Percentiles rank a stretch among this genome's conserved stretches.
These are phyloP conservation scores for Pitta sordida DNA, from an alignment of 2,113 vertebrate genomes.

Conservation along the genomic window DNA sequence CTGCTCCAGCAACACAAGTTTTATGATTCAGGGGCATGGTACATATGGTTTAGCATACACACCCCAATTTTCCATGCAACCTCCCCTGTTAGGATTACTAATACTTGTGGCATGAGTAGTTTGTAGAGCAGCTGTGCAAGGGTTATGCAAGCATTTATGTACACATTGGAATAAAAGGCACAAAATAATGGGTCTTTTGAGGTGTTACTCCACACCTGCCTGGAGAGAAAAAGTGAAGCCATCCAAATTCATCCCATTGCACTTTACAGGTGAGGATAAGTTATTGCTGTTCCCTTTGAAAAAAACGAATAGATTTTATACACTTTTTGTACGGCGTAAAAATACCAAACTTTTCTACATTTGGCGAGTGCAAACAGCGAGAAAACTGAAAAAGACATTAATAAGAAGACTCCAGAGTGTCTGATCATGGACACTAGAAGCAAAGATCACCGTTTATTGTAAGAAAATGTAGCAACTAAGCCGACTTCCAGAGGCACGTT, in stretches of 20 bases:
- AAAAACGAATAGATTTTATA: background rate
- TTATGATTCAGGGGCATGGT: slow-evolving; percentile 62
- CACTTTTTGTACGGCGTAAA: background rate
- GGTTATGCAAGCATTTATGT: slow-evolving; percentile 67
- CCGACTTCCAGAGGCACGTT: background rate
- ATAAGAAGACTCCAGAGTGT: background rate
- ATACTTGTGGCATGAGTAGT: slow-evolving; percentile 66
- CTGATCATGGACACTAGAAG: background rate
- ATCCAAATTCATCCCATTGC: background rate
- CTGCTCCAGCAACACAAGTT: slow-evolving; percentile 32
- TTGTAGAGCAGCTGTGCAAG: slow-evolving; percentile 64
- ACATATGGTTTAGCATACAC: slow-evolving; percentile 69
- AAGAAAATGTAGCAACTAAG: background rate
- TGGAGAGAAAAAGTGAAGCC: background rate
- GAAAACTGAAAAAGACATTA: background rate
- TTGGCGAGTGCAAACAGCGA: background rate
- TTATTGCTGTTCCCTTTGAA: background rate
- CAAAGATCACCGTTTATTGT: background rate
- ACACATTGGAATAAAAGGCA: slow-evolving; percentile 53
- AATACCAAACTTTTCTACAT: background rate
- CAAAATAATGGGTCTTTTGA: slow-evolving; percentile 59
- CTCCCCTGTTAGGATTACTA: slow-evolving; percentile 68
- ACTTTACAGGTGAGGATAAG: background rate
- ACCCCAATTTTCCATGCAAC: slow-evolving; percentile 67
- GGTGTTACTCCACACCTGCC: slow-evolving; percentile 51